Conservation (phyloP, 2,888 invertebrate genomes). For the Priocnemis perturbator region DNA sequence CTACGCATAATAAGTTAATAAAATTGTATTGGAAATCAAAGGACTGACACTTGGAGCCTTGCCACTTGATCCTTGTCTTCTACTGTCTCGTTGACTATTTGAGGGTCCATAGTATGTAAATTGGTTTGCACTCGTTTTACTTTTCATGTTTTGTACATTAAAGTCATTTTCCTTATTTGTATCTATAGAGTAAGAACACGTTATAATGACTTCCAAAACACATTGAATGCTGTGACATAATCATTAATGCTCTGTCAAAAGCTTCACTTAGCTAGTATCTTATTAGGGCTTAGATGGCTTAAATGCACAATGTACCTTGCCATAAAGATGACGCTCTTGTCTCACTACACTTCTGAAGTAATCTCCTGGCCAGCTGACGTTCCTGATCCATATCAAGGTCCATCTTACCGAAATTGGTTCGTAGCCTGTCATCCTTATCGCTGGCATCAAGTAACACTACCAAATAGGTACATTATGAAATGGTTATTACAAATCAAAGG, state of each 20-base stretch:
- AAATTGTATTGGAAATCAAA: neutral
- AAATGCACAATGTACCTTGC: slow-evolving; percentile 30
- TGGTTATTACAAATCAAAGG: neutral
- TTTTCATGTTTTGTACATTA: slow-evolving; percentile 56
- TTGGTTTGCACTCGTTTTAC: slow-evolving; percentile 22
- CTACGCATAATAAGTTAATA: too few species aligned
- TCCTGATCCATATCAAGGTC: slow-evolving; percentile 45
- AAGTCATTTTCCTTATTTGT: slow-evolving; percentile 66
- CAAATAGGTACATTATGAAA: slow-evolving; percentile 13
- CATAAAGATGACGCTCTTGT: slow-evolving; percentile 4
- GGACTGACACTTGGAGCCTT: slow-evolving; percentile 51
- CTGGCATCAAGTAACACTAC: slow-evolving; percentile 58
- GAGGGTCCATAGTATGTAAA: slow-evolving; percentile 25
- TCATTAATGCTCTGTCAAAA: too few species aligned
- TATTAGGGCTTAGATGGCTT: too few species aligned
- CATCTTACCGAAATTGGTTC: slow-evolving; percentile 35
- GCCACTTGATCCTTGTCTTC: slow-evolving; percentile 29
- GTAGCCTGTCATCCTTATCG: slow-evolving; percentile 37
- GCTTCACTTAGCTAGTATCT: too few species aligned
- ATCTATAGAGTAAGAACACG: slow-evolving; percentile 41
- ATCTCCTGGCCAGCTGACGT: slow-evolving; percentile 63
- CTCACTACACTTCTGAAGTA: slow-evolving; percentile 63
- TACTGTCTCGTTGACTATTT: slow-evolving; percentile 7
- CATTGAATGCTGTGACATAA: neutral
- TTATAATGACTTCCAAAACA: neutral